Conservation (phyloP, 2,113 vertebrate genomes). For the Puma concolor region DNA sequence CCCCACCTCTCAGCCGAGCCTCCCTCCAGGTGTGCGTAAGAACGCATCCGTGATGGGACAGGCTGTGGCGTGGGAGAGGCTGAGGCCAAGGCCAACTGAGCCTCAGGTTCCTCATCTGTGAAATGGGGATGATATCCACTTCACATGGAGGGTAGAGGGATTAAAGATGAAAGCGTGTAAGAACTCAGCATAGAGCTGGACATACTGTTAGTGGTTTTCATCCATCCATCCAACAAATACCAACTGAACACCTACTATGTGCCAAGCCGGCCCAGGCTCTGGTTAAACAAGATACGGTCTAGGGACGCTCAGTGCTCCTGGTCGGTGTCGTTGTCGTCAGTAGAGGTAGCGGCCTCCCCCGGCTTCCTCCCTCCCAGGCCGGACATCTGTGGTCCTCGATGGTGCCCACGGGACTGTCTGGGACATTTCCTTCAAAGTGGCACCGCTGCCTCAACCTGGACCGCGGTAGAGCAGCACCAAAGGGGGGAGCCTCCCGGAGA, state of each 20-base stretch:
- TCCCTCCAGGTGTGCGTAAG: rapidly evolving
- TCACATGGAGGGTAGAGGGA: not conserved
- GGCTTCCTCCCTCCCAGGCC: not conserved
- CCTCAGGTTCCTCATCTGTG: not conserved
- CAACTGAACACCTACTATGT: not conserved
- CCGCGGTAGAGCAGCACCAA: not conserved
- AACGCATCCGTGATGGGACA: rapidly evolving
- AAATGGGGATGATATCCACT: not conserved
- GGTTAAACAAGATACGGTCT: rapidly evolving
- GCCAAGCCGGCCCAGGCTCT: not conserved
- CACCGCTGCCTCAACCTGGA: rapidly evolving
- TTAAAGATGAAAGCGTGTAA: not conserved
- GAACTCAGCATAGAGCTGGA: not conserved
- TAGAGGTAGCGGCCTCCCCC: rapidly evolving
- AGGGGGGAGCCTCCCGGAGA: not conserved
- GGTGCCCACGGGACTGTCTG: not conserved
- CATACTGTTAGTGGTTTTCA: too few relatives aligned
- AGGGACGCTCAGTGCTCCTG: rapidly evolving
- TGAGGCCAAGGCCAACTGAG: not conserved
- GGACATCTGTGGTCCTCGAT: not conserved
- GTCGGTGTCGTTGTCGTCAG: rapidly evolving
- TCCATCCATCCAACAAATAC: not conserved
- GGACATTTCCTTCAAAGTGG: not conserved
- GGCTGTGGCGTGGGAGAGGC: not conserved
- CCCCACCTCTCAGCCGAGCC: not conserved